Conservation (phyloP, 2,888 invertebrate genomes). For the Agrochola litura region DNA sequence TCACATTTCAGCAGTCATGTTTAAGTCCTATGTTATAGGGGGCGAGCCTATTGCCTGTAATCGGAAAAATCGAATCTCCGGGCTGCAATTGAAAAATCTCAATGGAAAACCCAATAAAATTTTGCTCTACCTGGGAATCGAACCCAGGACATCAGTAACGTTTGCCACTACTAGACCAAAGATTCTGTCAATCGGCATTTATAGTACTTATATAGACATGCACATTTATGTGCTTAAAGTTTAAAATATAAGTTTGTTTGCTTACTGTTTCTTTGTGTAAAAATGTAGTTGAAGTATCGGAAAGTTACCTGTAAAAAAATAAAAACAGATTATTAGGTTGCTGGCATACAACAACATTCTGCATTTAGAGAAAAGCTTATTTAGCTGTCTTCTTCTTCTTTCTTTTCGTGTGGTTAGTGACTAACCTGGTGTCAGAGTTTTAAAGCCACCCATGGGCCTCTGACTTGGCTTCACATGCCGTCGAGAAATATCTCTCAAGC, state of each 20-base stretch:
- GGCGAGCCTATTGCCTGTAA: background rate
- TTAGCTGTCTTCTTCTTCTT: too few relatives aligned
- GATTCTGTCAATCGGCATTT: background rate
- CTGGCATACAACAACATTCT: background rate
- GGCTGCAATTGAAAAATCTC: background rate
- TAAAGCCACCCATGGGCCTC: too few relatives aligned
- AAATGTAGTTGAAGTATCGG: too few relatives aligned
- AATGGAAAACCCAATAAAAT: background rate
- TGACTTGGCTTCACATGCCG: too few relatives aligned
- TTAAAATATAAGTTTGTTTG: background rate
- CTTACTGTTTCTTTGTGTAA: constrained; percentile 10
- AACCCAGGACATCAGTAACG: background rate
- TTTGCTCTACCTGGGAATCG: background rate
- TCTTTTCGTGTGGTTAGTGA: too few relatives aligned
- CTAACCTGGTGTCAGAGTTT: too few relatives aligned
- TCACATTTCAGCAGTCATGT: background rate
- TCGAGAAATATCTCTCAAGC: too few relatives aligned
- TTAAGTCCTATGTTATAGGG: background rate
- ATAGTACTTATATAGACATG: background rate
- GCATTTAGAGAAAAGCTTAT: background rate
- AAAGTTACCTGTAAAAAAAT: constrained; percentile 44
- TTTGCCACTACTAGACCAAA: background rate
- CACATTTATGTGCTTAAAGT: background rate
- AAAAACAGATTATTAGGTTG: background rate
- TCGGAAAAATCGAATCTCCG: background rate